Conservation (phyloP, 1,140 invertebrate species). For the Macrobrachium rosenbergii region DNA sequence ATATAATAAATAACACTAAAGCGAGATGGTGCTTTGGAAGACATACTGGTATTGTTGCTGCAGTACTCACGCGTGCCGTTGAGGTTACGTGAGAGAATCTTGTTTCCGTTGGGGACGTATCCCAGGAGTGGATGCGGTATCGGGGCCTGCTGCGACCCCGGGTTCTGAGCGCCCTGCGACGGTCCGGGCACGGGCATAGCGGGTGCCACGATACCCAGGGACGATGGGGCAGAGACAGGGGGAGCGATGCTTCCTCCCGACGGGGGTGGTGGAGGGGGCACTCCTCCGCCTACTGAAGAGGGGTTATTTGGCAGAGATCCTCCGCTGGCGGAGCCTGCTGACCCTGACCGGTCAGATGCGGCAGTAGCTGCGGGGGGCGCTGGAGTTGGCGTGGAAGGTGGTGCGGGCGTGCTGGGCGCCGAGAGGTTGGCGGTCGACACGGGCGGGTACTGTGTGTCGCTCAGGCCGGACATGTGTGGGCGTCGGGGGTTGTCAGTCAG, state of each 20-base stretch:
- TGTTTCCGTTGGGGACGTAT: constrained; percentile 67
- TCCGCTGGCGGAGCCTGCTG: constrained; percentile 45
- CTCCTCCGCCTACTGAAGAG: background rate
- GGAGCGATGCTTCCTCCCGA: constrained; percentile 27
- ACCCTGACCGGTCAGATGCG: constrained; percentile 39
- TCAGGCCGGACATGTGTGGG: constrained; percentile 61
- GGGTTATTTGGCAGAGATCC: constrained; percentile 36
- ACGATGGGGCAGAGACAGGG: constrained; percentile 7
- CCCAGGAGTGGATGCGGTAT: constrained; percentile 61
- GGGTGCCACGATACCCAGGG: constrained; percentile 32
- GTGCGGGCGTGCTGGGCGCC: constrained; percentile 52
- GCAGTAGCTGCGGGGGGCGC: constrained; percentile 27
- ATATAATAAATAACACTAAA: background rate
- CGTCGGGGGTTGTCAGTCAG: constrained; percentile 39
- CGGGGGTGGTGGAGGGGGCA: background rate
- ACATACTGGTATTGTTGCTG: background rate
- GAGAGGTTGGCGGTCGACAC: constrained; percentile 51
- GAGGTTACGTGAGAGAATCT: constrained; percentile 73
- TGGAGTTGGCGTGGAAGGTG: constrained; percentile 53
- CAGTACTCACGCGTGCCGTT: constrained; percentile 73
- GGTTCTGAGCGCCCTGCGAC: constrained; percentile 31
- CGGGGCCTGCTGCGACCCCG: constrained; percentile 6
- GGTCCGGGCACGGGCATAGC: constrained; percentile 59
- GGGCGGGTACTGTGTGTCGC: constrained; percentile 55
- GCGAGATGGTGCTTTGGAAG: background rate